Conservation (phyloP, 2,113 vertebrate species). For the Carettochelys insculpta region DNA sequence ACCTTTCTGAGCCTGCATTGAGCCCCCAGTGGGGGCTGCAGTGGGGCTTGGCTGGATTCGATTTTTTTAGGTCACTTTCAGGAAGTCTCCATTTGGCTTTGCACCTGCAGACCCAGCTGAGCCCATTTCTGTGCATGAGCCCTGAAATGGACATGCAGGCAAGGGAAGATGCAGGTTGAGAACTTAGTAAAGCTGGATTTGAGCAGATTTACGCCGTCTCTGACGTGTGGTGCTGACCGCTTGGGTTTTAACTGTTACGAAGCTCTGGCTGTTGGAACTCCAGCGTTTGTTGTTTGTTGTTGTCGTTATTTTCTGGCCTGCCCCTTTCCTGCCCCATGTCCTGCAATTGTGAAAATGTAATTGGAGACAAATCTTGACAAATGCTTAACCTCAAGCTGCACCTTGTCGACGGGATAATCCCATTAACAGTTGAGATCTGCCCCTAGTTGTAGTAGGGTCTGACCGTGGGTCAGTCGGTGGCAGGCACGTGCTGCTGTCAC, state of each 20-base stretch:
- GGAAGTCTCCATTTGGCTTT: background rate
- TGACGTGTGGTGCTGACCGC: background rate
- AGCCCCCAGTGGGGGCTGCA: background rate
- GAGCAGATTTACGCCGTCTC: background rate
- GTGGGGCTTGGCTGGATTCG: background rate
- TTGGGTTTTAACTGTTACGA: background rate
- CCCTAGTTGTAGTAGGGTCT: background rate
- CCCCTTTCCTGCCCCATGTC: rapidly evolving
- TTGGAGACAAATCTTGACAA: background rate
- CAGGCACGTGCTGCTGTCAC: constrained; percentile 26
- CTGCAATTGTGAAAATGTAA: background rate
- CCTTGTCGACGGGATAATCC: too few species aligned
- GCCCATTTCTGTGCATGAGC: background rate
- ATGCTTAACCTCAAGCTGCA: background rate
- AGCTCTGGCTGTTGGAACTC: background rate
- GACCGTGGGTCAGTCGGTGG: background rate
- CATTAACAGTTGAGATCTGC: background rate
- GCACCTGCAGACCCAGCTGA: background rate
- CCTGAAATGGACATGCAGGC: background rate
- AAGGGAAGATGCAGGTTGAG: background rate
- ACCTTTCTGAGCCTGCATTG: background rate
- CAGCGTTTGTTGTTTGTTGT: background rate
- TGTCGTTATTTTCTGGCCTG: background rate
- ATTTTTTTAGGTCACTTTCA: background rate
- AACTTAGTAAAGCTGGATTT: background rate